Evolutionary conservation across 2,113 vertebrate species (phyloP), one percentile per base, ranked within the genome.

Genomic region (Anser brachyrhynchus): DNA sequence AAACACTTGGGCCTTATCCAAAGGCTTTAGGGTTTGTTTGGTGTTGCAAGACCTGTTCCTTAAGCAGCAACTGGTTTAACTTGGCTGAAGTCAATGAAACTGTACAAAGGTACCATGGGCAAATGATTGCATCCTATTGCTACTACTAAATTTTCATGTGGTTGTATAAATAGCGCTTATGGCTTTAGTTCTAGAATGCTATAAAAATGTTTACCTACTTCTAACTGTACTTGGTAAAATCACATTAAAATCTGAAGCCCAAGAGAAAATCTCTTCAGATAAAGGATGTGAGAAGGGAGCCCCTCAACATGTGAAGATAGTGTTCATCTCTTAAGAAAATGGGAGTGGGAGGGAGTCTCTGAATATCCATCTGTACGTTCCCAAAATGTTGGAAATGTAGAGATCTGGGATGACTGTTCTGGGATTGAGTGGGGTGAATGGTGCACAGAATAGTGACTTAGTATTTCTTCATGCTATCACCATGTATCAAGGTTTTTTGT

Each of bases 151-250:
- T 72, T 76, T 86, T 49, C 59, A 31, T 15, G 2, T 33, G 18
- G 3, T 51, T 66, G 10, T 41, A 35, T 16, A 75, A 82, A 31
- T 17, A 41, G 4, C 14, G 12, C 3, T 28, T 43, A 84, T 64
- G 54, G 13, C 6, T 25, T 25, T 54, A 4, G 20, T 19, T 59
- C 10, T 72, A 51, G 22, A 58, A 43, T 54, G 26, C 6, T 23
- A 2, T 1, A 19, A 57, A 9, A 20, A 2, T 4, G 2, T 12
- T 41, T 11, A 35, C 6, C 15, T 55, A 3, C 10, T 44, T 85
- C 1, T 14, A n/a, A 28, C 64, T 87, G 31, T 29, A 6, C 6
- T 72, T 7, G 9, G 5, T 28, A 25, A 90, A 82, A 62, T 4
- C 11, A 7, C 26, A 13, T 33, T 14, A 44, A 74, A 62, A 64